Evolutionary conservation across 2,113 vertebrate species (phyloP).

Genomic region (Microcebus jonahi): DNA sequence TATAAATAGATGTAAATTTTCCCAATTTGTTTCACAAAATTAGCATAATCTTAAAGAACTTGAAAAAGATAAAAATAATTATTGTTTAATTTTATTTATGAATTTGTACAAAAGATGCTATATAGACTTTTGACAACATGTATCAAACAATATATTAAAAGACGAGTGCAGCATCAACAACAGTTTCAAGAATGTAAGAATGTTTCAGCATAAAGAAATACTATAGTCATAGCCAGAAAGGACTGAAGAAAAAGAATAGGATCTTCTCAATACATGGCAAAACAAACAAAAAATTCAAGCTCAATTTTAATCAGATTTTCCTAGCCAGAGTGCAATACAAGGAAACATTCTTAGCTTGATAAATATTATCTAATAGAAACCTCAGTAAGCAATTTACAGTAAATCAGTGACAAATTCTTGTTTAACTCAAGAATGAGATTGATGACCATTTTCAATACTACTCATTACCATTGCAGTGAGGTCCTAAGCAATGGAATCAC

Average conservation of each 20-base stretch:
- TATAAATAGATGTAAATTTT: background rate
- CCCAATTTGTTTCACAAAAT: background rate
- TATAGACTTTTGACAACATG: background rate
- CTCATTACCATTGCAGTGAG: background rate
- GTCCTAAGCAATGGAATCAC: background rate
- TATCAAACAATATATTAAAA: constrained; percentile 2
- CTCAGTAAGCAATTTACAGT: background rate
- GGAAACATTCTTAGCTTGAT: background rate
- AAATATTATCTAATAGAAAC: background rate
- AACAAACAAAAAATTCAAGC: background rate
- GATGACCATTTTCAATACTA: background rate
- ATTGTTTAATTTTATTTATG: background rate
- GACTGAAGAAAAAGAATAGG: background rate
- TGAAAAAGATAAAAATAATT: background rate
- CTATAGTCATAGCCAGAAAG: background rate
- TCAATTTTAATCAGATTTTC: background rate
- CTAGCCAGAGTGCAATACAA: background rate
- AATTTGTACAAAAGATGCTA: background rate
- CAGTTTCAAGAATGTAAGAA: background rate
- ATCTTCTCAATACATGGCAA: background rate
- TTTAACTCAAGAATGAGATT: background rate
- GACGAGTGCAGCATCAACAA: background rate
- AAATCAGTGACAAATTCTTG: background rate
- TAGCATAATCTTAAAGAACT: background rate
- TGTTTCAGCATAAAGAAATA: background rate